These are phyloP conservation scores for Tinea trinotella DNA, from an alignment of 2,888 invertebrate species.

Conservation along the genomic window DNA sequence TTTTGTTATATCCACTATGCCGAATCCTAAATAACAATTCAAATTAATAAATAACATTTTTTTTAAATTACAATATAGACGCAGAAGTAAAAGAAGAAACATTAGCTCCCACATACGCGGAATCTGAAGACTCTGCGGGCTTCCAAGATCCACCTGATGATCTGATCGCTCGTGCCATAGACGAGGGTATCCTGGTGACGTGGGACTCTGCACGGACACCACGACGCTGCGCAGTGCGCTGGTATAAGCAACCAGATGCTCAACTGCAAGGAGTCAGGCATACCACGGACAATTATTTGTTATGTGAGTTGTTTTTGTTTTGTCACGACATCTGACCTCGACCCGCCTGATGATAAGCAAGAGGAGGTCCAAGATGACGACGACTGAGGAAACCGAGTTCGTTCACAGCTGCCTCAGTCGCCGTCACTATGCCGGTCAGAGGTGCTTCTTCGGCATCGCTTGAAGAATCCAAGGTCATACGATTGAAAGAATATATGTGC, in stretches of 20 bases:
- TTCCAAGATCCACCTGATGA: conserved; percentile 76
- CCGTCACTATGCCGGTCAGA: too few relatives aligned
- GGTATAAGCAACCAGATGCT: conserved; percentile 76
- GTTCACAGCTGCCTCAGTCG: too few relatives aligned
- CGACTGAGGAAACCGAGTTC: too few relatives aligned
- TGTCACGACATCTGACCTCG: too few relatives aligned
- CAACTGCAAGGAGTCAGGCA: conserved; percentile 77
- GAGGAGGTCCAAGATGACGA: too few relatives aligned
- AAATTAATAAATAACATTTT: too few relatives aligned
- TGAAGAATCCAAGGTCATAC: too few relatives aligned
- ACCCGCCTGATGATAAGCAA: too few relatives aligned
- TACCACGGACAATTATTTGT: conserved; percentile 78
- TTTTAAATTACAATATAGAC: background rate
- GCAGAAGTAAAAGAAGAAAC: conserved; percentile 6
- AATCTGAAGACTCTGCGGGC: conserved; percentile 22
- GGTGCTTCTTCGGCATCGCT: too few relatives aligned
- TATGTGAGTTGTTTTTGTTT: conserved; percentile 42
- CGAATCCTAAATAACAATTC: too few relatives aligned
- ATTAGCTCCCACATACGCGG: conserved; percentile 20
- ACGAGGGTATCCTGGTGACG: conserved; percentile 82
- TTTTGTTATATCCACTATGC: too few relatives aligned
- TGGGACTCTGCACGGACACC: conserved; percentile 78
- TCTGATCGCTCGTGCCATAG: conserved; percentile 78
- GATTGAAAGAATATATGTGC: background rate
- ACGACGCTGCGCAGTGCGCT: conserved; percentile 77